phyloP scores from a whole-genome alignment of 2,888 invertebrate genomes.

The Copidosoma aretas region DNA sequence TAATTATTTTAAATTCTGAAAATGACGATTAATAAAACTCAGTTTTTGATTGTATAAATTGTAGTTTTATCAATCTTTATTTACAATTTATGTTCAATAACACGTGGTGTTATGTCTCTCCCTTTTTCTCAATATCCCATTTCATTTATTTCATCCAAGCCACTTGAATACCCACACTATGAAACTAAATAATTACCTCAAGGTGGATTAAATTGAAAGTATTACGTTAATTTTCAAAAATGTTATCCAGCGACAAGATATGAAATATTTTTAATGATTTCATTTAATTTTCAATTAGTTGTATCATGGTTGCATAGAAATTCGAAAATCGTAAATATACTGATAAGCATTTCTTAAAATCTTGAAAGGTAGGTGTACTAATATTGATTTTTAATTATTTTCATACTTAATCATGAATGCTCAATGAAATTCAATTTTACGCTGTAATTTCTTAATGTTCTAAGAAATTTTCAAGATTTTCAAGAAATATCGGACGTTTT shows the following conservation, averaged over 20 bases:
- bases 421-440: neutral
- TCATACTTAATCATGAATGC: constrained; percentile 1
- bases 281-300: neutral
- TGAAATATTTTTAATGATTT: too few species aligned
- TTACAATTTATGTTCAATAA: constrained; percentile 33
- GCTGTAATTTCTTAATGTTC: neutral
- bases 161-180: neutral
- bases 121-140: constrained; percentile 32
- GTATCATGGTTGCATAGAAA: neutral
- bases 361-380: constrained; percentile 35
- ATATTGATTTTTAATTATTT: constrained; percentile 5
- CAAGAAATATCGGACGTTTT: constrained; percentile 25
- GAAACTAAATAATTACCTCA: neutral
- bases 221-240: too few species aligned
- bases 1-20: constrained; percentile 40
- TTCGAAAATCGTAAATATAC: neutral
- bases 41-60: constrained; percentile 42
- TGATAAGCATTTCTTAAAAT: constrained; percentile 22
- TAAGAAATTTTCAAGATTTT: constrained; percentile 27
- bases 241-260: too few species aligned
- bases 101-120: constrained; percentile 29
- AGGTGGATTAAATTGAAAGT: too few species aligned
- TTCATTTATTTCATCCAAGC: constrained; percentile 13
- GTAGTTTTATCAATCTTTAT: constrained; percentile 35
- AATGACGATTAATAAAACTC: constrained; percentile 42